phyloP scores from a whole-genome alignment of 2,888 invertebrate species.

The Eupithecia vulgata region DNA sequence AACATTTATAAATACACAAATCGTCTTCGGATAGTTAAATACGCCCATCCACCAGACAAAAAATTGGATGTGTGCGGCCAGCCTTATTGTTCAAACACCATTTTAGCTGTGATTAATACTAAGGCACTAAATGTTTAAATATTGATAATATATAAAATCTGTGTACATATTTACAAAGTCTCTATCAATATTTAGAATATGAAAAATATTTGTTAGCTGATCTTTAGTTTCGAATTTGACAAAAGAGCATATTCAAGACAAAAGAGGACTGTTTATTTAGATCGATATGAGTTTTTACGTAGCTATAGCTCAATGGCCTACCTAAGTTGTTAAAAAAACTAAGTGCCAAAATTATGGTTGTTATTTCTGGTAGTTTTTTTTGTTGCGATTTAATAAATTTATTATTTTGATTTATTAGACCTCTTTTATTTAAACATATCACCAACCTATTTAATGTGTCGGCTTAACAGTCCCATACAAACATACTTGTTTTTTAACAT shows the following conservation, averaged over 20 bases:
- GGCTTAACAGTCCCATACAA: too few relatives aligned
- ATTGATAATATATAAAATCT: conserved; percentile 31
- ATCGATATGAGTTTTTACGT: too few relatives aligned
- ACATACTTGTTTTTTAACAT: too few relatives aligned
- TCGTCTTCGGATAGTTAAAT: too few relatives aligned
- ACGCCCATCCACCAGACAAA: too few relatives aligned
- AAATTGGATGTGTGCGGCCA: too few relatives aligned
- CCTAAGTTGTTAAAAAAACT: neutral
- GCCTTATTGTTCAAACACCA: conserved; percentile 46
- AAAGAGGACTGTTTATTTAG: too few relatives aligned
- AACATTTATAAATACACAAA: too few relatives aligned
- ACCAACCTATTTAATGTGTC: too few relatives aligned
- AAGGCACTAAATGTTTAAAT: conserved; percentile 42
- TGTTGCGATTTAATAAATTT: conserved; percentile 33
- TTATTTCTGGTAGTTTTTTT: neutral
- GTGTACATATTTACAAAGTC: neutral
- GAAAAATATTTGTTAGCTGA: neutral
- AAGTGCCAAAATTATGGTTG: neutral
- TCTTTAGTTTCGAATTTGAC: too few relatives aligned
- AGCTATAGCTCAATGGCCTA: too few relatives aligned
- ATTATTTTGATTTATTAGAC: neutral
- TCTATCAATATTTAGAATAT: neutral
- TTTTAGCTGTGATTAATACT: conserved; percentile 53
- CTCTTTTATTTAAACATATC: neutral
- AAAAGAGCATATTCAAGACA: too few relatives aligned